Evolutionary conservation across 2,113 vertebrate species (phyloP), one percentile per base, ranked within the genome.

Genomic region (Mormyrus iriodes): DNA sequence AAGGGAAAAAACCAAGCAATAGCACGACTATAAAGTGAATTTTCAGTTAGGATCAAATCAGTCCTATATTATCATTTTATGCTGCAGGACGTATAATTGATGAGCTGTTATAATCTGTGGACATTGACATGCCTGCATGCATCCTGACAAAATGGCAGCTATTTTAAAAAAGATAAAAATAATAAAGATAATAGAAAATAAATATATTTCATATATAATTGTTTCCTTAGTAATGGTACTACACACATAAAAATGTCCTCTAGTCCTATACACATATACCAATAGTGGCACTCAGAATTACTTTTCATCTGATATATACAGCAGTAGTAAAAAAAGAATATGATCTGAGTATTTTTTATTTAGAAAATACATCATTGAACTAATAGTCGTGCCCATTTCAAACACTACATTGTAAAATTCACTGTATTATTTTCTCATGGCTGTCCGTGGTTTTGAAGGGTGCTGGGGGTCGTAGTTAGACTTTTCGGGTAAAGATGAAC

Each of bases 191-290:
- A 82, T 89, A 91, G 79, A 58, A 91, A 93, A 93, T 90, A 93
- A 90, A 94, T 94, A 95, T 95, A 69, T 69, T 69, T 42, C 39
- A 79, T 42, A 17, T 21, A 79, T 39, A 95, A 94, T 93, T 92
- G 95, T 94, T 95, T 94, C 94, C 95, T 95, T 95, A 92, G 95
- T 94, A 79, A 95, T 95, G 97, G 97, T 99, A 99, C 97, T 97
- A 97, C 97, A 97, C 98, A 98, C 98, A 98, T 97, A 97, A 97
- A 97, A 98, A 96, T 97, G 96, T 97, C 96, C 94, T 94, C 96
- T 97, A 96, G 96, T 96, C 95, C 97, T 97, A 97, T 98, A 96
- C 97, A 97, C 97, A 97, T 96, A 96, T 94, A 97, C 35, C 88
- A 92, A 91, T 92, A 92, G 92, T 93, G 94, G 51, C 44, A 88